phyloP scores from a whole-genome alignment of 1,140 invertebrate genomes.

The Lerema accius region DNA sequence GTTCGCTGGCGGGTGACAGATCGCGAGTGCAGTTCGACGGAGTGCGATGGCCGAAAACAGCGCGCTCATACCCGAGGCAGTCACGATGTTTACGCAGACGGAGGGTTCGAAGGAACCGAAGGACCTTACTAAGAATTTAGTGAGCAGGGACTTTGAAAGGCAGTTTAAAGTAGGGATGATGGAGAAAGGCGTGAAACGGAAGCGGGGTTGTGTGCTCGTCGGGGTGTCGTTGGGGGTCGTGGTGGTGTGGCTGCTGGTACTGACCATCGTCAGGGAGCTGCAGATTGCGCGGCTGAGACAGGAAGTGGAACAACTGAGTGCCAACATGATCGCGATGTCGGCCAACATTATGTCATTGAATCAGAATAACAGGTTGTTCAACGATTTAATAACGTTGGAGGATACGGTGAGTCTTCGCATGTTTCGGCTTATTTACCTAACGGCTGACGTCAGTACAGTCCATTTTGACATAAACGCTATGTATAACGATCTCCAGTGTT shows the following conservation, averaged over 20 bases:
- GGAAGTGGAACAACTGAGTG: conserved; percentile 66
- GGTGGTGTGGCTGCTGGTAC: conserved; percentile 54
- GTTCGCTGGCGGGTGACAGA: conserved; percentile 43
- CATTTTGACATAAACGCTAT: neutral
- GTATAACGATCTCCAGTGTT: neutral
- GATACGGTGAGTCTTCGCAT: conserved; percentile 64
- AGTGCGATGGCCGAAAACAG: conserved; percentile 64
- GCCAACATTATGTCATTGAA: conserved; percentile 62
- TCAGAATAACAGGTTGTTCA: conserved; percentile 65
- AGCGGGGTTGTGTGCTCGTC: conserved; percentile 50
- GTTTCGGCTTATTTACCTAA: conserved; percentile 28
- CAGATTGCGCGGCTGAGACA: conserved; percentile 56
- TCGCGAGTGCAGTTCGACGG: conserved; percentile 59
- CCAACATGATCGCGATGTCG: conserved; percentile 63
- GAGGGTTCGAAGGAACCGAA: conserved; percentile 62
- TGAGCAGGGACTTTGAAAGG: conserved; percentile 72
- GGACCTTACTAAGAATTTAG: conserved; percentile 73
- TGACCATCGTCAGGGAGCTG: conserved; percentile 61
- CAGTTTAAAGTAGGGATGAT: conserved; percentile 52
- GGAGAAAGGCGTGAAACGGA: conserved; percentile 45
- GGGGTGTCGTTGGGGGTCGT: conserved; percentile 47
- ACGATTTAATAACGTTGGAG: conserved; percentile 66
- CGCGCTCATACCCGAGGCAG: conserved; percentile 58
- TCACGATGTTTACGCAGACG: conserved; percentile 68
- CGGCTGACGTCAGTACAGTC: neutral